phyloP scores from a whole-genome alignment of 1,140 invertebrate genomes.

The Venturia canescens region DNA sequence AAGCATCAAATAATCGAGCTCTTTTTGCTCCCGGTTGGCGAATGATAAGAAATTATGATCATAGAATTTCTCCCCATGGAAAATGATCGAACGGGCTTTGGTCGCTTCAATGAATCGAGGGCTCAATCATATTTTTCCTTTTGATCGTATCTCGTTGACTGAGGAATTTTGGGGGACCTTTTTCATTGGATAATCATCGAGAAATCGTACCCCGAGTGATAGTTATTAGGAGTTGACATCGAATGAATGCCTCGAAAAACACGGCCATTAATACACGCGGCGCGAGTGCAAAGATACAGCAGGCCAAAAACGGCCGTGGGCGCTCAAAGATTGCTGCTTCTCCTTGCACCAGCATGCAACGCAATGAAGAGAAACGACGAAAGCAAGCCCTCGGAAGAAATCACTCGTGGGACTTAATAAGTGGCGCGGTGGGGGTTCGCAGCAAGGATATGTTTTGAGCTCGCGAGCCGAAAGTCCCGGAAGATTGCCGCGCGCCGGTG shows the following conservation, averaged over 20 bases:
- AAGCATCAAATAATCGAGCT: conserved; percentile 67
- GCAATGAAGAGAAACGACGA: conserved; percentile 18
- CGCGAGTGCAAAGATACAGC: not conserved
- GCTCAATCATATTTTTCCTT: no score
- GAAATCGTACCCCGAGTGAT: no score
- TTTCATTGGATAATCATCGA: no score
- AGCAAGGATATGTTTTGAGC: not conserved
- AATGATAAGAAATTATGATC: conserved; percentile 43
- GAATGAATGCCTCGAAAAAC: not conserved
- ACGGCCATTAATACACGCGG: no score
- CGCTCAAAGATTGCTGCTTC: not conserved
- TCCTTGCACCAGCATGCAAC: not conserved
- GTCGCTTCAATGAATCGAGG: no score
- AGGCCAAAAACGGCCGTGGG: not conserved
- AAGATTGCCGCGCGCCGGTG: conserved; percentile 66
- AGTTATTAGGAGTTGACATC: no score
- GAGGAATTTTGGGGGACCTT: not conserved
- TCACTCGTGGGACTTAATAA: conserved; percentile 75
- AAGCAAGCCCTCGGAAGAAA: conserved; percentile 62
- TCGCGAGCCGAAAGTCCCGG: conserved; percentile 64
- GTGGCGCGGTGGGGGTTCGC: conserved; percentile 63
- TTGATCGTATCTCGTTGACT: no score
- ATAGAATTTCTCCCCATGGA: not conserved
- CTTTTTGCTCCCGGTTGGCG: conserved; percentile 33
- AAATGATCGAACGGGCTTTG: no score